Evolutionary conservation across 2,113 vertebrate genomes (phyloP).

Genomic region (Lagopus leucura): DNA sequence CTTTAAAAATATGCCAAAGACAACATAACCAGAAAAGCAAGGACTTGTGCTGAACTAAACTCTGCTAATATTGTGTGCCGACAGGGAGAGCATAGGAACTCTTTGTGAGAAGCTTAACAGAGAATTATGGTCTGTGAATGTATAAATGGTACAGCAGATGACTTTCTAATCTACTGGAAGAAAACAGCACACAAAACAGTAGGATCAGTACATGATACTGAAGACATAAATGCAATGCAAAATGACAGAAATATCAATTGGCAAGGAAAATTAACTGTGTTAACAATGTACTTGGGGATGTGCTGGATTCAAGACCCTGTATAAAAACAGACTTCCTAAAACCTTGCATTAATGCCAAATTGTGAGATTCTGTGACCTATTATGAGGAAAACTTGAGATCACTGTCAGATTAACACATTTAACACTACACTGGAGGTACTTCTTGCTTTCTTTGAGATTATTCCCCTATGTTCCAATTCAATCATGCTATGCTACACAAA

Average conservation of each 20-base stretch:
- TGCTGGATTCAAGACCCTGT: not conserved
- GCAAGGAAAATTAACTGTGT: not conserved
- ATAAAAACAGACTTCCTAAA: not conserved
- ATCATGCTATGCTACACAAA: not conserved
- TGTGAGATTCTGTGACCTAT: not conserved
- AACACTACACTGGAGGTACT: not conserved
- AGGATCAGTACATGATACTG: not conserved
- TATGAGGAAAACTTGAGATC: not conserved
- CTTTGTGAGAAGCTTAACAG: not conserved
- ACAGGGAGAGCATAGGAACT: not conserved
- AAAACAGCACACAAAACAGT: not conserved
- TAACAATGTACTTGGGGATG: fast-evolving
- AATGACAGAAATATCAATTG: not conserved
- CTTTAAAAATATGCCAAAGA: not conserved
- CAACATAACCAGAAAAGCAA: not conserved
- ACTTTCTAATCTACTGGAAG: not conserved
- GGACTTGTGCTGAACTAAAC: not conserved
- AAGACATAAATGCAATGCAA: not conserved
- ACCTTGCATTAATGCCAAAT: not conserved
- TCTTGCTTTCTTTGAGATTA: not conserved
- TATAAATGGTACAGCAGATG: not conserved
- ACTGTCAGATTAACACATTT: not conserved
- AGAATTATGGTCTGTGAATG: not conserved
- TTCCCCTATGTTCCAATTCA: not conserved
- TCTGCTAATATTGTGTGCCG: not conserved